phyloP scores from a whole-genome alignment of 2,888 invertebrate species.

The Chalcosyrphus nemorum region DNA sequence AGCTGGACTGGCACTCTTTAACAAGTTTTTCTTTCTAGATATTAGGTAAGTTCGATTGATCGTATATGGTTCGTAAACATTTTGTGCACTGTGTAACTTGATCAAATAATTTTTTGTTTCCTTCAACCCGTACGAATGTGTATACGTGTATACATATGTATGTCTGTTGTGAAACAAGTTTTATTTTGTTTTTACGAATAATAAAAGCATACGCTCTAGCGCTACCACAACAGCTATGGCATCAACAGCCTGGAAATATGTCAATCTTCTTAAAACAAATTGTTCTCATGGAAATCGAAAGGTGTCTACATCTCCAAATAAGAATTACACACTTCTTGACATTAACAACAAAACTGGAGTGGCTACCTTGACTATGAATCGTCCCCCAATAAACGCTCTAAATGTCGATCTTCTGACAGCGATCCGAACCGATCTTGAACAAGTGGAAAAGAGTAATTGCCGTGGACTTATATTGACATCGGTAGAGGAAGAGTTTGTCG shows the following conservation, averaged over 20 bases:
- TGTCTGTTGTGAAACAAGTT: background rate
- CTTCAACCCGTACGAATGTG: background rate
- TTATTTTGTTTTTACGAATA: background rate
- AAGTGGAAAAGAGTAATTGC: constrained; percentile 85
- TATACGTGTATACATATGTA: background rate
- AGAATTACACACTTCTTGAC: constrained; percentile 23
- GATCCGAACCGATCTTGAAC: constrained; percentile 84
- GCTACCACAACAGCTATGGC: background rate
- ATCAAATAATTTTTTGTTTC: background rate
- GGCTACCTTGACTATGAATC: constrained; percentile 87
- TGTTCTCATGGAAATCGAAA: background rate
- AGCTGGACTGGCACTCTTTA: background rate
- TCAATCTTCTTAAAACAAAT: background rate
- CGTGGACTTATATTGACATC: constrained; percentile 90
- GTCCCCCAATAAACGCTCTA: constrained; percentile 90
- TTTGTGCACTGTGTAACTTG: background rate
- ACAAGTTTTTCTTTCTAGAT: background rate
- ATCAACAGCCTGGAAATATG: constrained; percentile 14
- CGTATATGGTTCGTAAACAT: background rate
- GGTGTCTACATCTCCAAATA: background rate
- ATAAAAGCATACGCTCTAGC: background rate
- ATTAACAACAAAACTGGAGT: constrained; percentile 84
- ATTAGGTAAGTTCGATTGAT: background rate
- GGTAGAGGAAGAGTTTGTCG: constrained; percentile 79
- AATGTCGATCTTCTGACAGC: constrained; percentile 87